Evolutionary conservation across 2,113 vertebrate species (phyloP), one percentile per base, ranked within the genome.

Genomic region (Acrocephalus kingi): DNA sequence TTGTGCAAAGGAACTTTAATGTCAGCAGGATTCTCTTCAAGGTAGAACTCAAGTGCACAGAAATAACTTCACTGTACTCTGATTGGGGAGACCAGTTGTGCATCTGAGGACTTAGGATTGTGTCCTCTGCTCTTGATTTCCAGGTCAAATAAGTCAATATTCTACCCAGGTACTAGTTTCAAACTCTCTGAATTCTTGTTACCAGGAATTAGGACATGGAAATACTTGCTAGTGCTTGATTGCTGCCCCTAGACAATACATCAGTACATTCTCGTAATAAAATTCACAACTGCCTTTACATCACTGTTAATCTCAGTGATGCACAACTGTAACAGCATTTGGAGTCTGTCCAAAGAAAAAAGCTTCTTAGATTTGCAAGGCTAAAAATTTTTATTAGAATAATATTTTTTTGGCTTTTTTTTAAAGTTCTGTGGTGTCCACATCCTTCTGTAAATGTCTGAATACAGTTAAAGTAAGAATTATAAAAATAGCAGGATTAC

Each of bases 241-340:
- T 11, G 3, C 62, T 79, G 81, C 69, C 83, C 76, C 82, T 87
- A 67, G 75, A 95, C 83, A 81, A 74, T 91, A 64, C 63, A 64
- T 51, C 48, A 48, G 66, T 86, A 89, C 75, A 71, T 39, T 55
- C 71, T 92, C 0, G 1, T 76, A 90, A 92, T 93, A 84, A 94
- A 94, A 95, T 90, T 90, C 87, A 90, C 83, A 87, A 71, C 94
- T 92, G 83, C 72, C 90, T 83, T 64, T 92, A 86, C 87, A 84
- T 87, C 84, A 59, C 71, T 81, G 4, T 84, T 71, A 39, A 94
- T 89, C 74, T 96, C 80, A 90, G 93, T 81, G 95, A 94, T 84
- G 74, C 77, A 84, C 92, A 95, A 67, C 84, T 93, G 91, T 64
- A 80, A 93, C 72, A 88, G 85, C 51, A 62, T 90, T 94, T 97